phyloP scores from a whole-genome alignment of 2,113 vertebrate genomes.

The Narcine bancroftii region DNA sequence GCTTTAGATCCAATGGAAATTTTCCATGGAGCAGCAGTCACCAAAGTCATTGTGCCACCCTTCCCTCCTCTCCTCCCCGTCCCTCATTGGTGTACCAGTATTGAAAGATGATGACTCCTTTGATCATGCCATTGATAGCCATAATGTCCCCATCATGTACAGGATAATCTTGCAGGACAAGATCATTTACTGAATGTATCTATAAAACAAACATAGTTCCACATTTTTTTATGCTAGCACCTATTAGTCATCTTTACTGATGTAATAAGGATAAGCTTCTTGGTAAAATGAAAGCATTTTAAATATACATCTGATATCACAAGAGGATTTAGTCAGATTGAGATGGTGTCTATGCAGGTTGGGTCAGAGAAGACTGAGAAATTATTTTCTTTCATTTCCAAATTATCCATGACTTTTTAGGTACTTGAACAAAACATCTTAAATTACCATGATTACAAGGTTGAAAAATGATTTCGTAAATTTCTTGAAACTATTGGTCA shows the following conservation, averaged over 20 bases:
- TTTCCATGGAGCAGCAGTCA: too few species aligned
- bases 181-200: neutral
- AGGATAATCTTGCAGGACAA: neutral
- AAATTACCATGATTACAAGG: neutral
- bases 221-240: neutral
- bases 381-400: neutral
- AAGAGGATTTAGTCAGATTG: constrained; percentile 41
- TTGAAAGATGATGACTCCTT: too few species aligned
- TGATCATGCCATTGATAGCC: too few species aligned
- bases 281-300: constrained; percentile 22
- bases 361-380: neutral
- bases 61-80: too few species aligned
- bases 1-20: too few species aligned
- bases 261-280: neutral
- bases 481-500: neutral
- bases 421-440: constrained; percentile 16
- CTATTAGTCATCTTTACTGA: neutral
- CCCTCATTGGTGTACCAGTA: too few species aligned
- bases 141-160: neutral
- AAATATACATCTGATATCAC: constrained; percentile 44
- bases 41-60: too few species aligned
- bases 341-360: neutral
- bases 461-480: neutral
- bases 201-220: neutral
- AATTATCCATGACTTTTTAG: neutral